Evolutionary conservation across 2,888 invertebrate species (phyloP), one percentile per base, ranked within the genome.

Genomic region (Exephanes ischioxanthus): DNA sequence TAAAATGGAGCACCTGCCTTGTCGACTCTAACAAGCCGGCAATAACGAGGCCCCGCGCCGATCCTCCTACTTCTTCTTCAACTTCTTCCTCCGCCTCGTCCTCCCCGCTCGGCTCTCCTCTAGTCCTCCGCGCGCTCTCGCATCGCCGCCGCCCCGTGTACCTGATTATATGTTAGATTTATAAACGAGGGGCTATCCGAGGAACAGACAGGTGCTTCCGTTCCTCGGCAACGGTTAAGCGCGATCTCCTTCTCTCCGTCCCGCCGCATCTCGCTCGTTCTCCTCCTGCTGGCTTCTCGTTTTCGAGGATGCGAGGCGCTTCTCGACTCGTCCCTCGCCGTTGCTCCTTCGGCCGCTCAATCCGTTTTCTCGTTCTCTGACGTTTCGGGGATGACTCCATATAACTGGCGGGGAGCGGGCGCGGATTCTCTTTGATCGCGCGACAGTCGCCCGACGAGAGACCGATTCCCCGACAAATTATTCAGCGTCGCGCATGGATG

Each of bases 111-210:
- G 70, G 48, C 33, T 81, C 79, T 86, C 70, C 7, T 14, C 70
- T n/a, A 73, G 83, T 76, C 73, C 83, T 82, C 85, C 82, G 77
- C 70, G 76, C 72, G 86, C 85, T 86, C 85, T 85, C 80, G 70
- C 88, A 86, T 77, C 87, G 80, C 80, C 83, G 67, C 87, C 85
- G 84, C 82, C 87, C 91, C 91, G 88, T 91, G 91, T 93, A 92
- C 90, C 91, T 93, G 93, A 92, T 92, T 93, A 91, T 92, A 92
- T 91, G 92, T 91, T 92, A 92, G 92, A 93, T 93, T 93, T 93
- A 93, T 91, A 92, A 93, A 92, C 92, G 91, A 92, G 91, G 90
- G 89, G 88, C 90, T 90, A 90, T 90, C 90, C 89, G 88, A 89
- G 88, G 85, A 90, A 86, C 90, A 87, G 91, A 89, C 91, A 91